Conservation (phyloP, 2,888 invertebrate species). For the Drosophila rellima region DNA sequence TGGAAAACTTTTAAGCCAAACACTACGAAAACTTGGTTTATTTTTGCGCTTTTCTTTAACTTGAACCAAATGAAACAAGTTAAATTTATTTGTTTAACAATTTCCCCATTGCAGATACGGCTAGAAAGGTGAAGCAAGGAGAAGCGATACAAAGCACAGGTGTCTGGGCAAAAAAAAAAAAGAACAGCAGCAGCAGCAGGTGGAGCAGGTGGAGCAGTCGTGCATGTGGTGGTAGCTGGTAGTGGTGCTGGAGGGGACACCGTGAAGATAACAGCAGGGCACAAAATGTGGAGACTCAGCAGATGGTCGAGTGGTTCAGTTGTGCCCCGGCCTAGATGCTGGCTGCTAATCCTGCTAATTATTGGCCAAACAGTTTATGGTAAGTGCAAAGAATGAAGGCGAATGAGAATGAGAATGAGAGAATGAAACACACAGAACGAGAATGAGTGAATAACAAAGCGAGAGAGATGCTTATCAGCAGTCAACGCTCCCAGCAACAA, state of each 20-base stretch:
- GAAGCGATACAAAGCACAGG: not conserved
- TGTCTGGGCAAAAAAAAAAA: conserved; percentile 13
- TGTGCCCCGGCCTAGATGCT: conserved; percentile 47
- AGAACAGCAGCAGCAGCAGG: conserved; percentile 2
- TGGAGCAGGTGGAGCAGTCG: conserved; percentile 1
- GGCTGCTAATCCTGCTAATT: conserved; percentile 75
- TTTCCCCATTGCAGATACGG: conserved; percentile 15
- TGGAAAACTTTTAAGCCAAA: conserved; percentile 5
- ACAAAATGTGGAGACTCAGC: conserved; percentile 43
- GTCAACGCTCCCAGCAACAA: conserved; percentile 32
- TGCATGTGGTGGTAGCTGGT: not conserved
- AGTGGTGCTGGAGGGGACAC: not conserved
- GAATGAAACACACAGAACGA: too few relatives aligned
- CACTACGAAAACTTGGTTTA: not conserved
- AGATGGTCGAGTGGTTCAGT: conserved; percentile 40
- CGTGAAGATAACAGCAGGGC: conserved; percentile 20
- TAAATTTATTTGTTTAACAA: conserved; percentile 25
- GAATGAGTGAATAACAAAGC: conserved; percentile 1
- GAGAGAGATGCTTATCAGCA: conserved; percentile 40
- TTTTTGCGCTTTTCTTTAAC: conserved; percentile 15
- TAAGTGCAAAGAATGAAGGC: conserved; percentile 54
- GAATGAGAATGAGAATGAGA: conserved; percentile 20
- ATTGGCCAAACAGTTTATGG: conserved; percentile 74
- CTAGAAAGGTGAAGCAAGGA: not conserved
- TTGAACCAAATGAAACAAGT: conserved; percentile 17